phyloP scores from a whole-genome alignment of 2,888 invertebrate genomes.

The Choreutis nemorana region DNA sequence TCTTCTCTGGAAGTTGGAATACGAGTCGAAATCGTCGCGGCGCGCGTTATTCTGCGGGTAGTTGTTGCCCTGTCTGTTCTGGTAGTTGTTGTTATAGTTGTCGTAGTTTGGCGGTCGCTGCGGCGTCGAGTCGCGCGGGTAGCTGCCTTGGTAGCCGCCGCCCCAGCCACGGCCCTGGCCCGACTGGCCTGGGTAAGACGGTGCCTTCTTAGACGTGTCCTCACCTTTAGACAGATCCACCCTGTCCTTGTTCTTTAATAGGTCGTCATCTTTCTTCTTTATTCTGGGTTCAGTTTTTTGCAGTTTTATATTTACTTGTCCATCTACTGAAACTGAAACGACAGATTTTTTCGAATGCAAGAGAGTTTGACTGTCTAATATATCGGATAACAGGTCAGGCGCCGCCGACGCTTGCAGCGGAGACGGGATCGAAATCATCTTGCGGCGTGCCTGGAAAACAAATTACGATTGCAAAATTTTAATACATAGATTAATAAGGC shows the following conservation, averaged over 20 bases:
- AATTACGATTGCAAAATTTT: conserved; percentile 1
- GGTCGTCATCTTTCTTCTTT: conserved; percentile 10
- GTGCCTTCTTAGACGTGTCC: conserved; percentile 54
- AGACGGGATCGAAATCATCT: conserved; percentile 42
- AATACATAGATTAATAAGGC: background rate
- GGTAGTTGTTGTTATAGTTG: conserved; percentile 19
- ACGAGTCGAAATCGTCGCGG: conserved; percentile 22
- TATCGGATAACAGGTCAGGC: conserved; percentile 72
- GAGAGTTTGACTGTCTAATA: conserved; percentile 74
- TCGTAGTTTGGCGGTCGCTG: conserved; percentile 17
- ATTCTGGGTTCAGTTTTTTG: conserved; percentile 15
- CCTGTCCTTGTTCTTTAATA: conserved; percentile 9
- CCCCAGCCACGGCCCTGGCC: conserved; percentile 56
- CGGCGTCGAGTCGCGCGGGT: conserved; percentile 25
- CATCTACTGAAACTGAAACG: conserved; percentile 68
- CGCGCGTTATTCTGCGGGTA: conserved; percentile 17
- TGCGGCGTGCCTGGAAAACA: conserved; percentile 36
- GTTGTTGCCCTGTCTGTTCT: conserved; percentile 18
- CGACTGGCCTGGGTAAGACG: conserved; percentile 71
- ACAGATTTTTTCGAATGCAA: conserved; percentile 72
- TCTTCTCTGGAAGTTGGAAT: conserved; percentile 23
- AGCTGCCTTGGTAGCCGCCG: conserved; percentile 44
- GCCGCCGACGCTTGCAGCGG: conserved; percentile 46
- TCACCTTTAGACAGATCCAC: conserved; percentile 27
- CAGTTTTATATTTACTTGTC: conserved; percentile 64